Percentiles rank a stretch among this genome's conserved stretches.
These are phyloP conservation scores for Gallinago undulata DNA, from an alignment of 2,113 vertebrate species.

Conservation along the genomic window DNA sequence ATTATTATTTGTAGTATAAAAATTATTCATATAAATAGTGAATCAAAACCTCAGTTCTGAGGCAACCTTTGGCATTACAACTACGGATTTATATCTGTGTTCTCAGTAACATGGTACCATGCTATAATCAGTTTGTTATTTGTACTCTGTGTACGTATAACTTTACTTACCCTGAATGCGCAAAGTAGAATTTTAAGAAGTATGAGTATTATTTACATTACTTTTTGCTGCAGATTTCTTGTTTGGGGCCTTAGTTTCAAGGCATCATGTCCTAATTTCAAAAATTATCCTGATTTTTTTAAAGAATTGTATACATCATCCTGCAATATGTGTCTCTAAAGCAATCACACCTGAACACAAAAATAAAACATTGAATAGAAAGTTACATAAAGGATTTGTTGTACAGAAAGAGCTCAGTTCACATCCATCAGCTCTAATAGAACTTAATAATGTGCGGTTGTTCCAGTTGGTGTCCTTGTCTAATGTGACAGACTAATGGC, in stretches of 20 bases:
- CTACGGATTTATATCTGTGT: background rate
- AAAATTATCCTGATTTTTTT: background rate
- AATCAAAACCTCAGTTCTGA: background rate
- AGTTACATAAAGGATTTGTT: background rate
- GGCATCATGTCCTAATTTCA: background rate
- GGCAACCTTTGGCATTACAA: background rate
- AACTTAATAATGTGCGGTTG: background rate
- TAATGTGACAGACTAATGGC: background rate
- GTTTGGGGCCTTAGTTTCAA: background rate
- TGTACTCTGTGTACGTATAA: background rate
- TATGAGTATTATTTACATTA: background rate
- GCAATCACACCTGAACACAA: background rate
- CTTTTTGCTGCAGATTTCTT: background rate
- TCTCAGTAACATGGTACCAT: background rate
- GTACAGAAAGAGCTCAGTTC: background rate
- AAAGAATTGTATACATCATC: background rate
- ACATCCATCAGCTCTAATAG: background rate
- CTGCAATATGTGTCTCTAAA: background rate
- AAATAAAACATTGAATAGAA: background rate
- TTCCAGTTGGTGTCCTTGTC: background rate
- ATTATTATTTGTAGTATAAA: background rate
- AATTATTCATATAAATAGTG: background rate
- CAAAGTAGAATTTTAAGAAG: background rate
- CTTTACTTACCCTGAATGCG: background rate
- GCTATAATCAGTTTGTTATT: background rate